phyloP scores from a whole-genome alignment of 1,140 invertebrate genomes.

The Penaeus indicus region DNA sequence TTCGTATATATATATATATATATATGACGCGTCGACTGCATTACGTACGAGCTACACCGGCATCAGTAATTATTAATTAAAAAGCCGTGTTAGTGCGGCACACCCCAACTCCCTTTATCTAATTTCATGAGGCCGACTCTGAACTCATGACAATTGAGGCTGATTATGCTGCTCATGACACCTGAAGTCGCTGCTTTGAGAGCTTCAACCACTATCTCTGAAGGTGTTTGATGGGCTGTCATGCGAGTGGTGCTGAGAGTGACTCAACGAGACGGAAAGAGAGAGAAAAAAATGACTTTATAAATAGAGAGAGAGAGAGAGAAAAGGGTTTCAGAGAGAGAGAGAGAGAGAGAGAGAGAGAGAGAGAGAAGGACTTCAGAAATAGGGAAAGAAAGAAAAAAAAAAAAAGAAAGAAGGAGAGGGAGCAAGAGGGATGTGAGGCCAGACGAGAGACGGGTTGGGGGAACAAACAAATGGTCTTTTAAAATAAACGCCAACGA shows the following conservation, averaged over 20 bases:
- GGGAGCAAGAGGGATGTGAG: slow-evolving; percentile 1
- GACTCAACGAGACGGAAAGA: slow-evolving; percentile 27
- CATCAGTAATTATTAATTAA: no score
- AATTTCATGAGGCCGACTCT: no score
- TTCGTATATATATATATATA: no score
- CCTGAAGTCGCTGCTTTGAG: no score
- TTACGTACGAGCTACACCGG: no score
- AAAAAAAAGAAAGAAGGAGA: slow-evolving; percentile 17
- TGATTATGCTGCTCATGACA: no score
- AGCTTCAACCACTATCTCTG: background rate
- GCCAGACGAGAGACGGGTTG: background rate
- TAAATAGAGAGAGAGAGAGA: slow-evolving; percentile 26
- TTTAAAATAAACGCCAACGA: slow-evolving; percentile 29
- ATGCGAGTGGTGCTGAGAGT: background rate
- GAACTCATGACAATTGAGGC: no score
- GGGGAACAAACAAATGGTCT: slow-evolving; percentile 6
- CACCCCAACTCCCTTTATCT: no score
- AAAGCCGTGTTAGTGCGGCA: no score
- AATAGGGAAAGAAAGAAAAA: slow-evolving; percentile 33
- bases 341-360: slow-evolving; percentile 12
- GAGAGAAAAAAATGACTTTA: slow-evolving; percentile 10
- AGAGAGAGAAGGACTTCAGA: slow-evolving; percentile 6
- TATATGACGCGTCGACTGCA: no score
- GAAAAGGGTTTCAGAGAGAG: background rate
- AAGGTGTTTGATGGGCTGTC: background rate